Evolutionary conservation across 92 coral and sea anemone species (phyloP), one percentile per base, ranked within the genome.

Genomic region (Umimayanthus kanabou): DNA sequence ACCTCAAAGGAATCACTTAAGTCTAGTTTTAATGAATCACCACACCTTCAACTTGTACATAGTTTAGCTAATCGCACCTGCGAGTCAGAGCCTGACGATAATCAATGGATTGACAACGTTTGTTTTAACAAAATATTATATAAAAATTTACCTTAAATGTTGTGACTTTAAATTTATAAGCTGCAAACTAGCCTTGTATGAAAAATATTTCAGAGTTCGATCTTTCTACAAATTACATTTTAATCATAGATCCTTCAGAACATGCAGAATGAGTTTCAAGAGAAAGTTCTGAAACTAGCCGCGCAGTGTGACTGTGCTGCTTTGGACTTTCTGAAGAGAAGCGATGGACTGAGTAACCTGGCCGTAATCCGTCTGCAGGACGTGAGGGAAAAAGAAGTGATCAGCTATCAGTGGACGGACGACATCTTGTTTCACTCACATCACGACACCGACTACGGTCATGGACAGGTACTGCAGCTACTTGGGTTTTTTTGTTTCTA

Each of bases 361-460:
- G 81, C 92, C 33, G 53, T 92, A 6, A 81, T 88, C 28, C 88
- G 91, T 15, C 80, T 93, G 39, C 95, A 90, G 85, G 92, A 93
- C 26, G 95, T 81, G 3, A 82, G 76, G 79, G 88, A 88, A 76
- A 91, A 86, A 40, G 93, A 93, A 73, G 88, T 91, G 47, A 89
- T 93, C 49, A 81, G 49, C 76, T 91, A 90, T 66, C 76, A 85
- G 55, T 93, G 95, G 95, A 88, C 92, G 43, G 91, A 89, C 45
- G 80, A 81, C 58, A 86, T 93, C 37, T 82, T 93, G 80, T 71
- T 40, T 26, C 91, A 93, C 76, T 90, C 96, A 3, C 88, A 93
- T 26, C 89, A 89, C 50, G 85, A 91, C 84, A 92, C 91, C 4
- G 96, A 91, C 50, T 93, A 93, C 74, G 96, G 96, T 3, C 80